phyloP scores from a whole-genome alignment of 2,113 vertebrate genomes.

The Heteronetta atricapilla region DNA sequence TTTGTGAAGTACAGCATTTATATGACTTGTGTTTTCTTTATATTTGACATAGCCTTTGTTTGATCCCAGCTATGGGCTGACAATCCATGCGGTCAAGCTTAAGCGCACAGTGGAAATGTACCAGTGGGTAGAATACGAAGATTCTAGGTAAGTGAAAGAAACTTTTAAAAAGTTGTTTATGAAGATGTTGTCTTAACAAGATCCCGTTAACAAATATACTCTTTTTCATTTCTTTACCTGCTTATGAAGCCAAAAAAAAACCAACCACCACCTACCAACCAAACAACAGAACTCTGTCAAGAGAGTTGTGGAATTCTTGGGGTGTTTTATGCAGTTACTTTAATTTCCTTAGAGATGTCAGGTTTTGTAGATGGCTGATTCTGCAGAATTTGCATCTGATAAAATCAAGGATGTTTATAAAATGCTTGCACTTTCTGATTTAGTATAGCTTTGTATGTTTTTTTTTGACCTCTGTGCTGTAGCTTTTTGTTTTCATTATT shows the following conservation, averaged over 20 bases:
- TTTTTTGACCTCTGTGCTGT: background rate
- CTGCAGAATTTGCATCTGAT: background rate
- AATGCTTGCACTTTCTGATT: background rate
- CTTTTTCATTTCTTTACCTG: background rate
- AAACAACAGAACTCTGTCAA: too few relatives aligned
- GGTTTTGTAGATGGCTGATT: background rate
- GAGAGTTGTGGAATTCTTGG: background rate
- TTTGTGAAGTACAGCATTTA: background rate
- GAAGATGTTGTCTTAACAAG: background rate
- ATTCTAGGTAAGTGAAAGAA: constrained; percentile 83
- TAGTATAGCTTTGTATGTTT: background rate
- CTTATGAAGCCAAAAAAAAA: background rate
- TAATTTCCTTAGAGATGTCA: background rate
- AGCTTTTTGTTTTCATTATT: background rate
- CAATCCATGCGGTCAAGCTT: constrained; percentile 90
- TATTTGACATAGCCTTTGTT: constrained; percentile 83
- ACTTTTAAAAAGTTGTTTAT: background rate
- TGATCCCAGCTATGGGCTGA: constrained; percentile 93
- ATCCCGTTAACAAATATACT: background rate
- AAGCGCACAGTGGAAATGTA: constrained; percentile 96
- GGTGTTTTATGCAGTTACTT: background rate
- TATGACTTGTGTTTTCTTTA: background rate
- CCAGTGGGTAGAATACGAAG: constrained; percentile 93
- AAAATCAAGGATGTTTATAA: background rate
- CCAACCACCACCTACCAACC: fast-evolving